Base-by-base conservation (phyloP, 2,888 invertebrate genomes). In the Caenorhabditis sp. region DNA sequence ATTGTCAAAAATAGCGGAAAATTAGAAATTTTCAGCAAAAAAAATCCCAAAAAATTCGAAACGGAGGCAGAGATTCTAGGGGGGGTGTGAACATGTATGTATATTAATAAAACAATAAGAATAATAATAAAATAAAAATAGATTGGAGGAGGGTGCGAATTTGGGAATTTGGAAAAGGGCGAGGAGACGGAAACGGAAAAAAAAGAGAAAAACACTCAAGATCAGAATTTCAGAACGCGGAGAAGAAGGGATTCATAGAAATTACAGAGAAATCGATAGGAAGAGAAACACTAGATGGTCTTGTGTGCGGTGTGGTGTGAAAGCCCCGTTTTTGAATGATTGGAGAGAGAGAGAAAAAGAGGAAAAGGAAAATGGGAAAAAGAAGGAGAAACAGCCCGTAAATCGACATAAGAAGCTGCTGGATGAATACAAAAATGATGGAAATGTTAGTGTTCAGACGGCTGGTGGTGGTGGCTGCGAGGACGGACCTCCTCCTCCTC, bases 291-390 rank as follows among this genome's bases (percentile, higher is more conserved):
- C n/a, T n/a, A n/a, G 32, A 32, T 32, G 32, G 28, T 18, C 22
- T 8, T 72, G 24, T 11, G n/a, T 37, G 26, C 26, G 51, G 65
- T 65, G 60, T 53, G 44, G 60, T 55, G 56, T 55, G 74, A 60
- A 76, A 76, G 67, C 67, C 76, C 76, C 76, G 76, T 76, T 67
- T 76, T 61, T 47, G 55, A 72, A 69, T 69, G 77, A 69, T 69
- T 40, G 55, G 55, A 28, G 55, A 62, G 53, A 55, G 28, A n/a
- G 35, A 58, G 56, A 67, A 55, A 40, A 56, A 22, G 22, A 32
- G 53, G 44, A 58, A 8, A 22, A 35, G 44, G 53, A 44, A 35
- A 40, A 37, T 58, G 32, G 35, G 61, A 26, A 50, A 67, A 24
- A 26, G 24, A 44, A 37, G 53, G 22, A 20, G 56, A 15, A 35